A percentile compares a stretch with the other conserved stretches of the same genome.
Conservation (phyloP, 2,797 vertebrate genomes). For the Acrossocheilus fasciatus region DNA sequence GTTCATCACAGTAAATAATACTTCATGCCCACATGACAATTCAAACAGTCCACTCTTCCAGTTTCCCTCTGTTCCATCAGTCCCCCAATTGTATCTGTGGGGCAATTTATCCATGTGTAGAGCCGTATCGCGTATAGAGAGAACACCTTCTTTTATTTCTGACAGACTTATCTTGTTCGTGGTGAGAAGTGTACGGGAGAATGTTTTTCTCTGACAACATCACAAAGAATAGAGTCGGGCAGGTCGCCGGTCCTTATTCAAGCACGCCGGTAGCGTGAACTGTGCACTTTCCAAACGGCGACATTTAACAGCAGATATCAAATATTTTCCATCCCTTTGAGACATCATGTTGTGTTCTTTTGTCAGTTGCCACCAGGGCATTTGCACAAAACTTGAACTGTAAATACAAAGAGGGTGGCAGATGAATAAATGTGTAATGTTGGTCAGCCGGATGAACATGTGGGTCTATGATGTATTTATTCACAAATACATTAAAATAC, state of each 20-base stretch:
- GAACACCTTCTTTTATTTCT: slow-evolving; percentile 52
- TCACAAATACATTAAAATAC: neutral
- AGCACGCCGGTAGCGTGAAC: slow-evolving; percentile 35
- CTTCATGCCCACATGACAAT: slow-evolving; percentile 42
- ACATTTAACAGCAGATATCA: slow-evolving; percentile 48
- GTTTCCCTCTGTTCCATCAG: slow-evolving; percentile 25
- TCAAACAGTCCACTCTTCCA: slow-evolving; percentile 36
- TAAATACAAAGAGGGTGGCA: neutral
- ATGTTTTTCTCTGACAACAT: slow-evolving; percentile 53
- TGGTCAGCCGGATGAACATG: neutral
- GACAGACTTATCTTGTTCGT: slow-evolving; percentile 59
- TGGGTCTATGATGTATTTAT: neutral
- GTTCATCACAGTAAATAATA: slow-evolving; percentile 50
- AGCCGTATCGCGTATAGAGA: slow-evolving; percentile 37
- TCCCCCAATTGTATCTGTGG: slow-evolving; percentile 31
- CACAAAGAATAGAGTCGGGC: slow-evolving; percentile 50
- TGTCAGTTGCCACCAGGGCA: neutral
- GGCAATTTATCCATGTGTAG: slow-evolving; percentile 48
- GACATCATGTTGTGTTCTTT: slow-evolving; percentile 34
- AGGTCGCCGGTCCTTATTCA: slow-evolving; percentile 48
- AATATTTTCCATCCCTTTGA: slow-evolving; percentile 38
- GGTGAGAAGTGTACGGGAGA: slow-evolving; percentile 41
- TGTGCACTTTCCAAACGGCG: slow-evolving; percentile 43
- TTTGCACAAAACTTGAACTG: slow-evolving; percentile 23
- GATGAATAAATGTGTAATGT: slow-evolving; percentile 14